Evolutionary conservation across 2,888 invertebrate species (phyloP).

Genomic region (Crossocerus cetratus): DNA sequence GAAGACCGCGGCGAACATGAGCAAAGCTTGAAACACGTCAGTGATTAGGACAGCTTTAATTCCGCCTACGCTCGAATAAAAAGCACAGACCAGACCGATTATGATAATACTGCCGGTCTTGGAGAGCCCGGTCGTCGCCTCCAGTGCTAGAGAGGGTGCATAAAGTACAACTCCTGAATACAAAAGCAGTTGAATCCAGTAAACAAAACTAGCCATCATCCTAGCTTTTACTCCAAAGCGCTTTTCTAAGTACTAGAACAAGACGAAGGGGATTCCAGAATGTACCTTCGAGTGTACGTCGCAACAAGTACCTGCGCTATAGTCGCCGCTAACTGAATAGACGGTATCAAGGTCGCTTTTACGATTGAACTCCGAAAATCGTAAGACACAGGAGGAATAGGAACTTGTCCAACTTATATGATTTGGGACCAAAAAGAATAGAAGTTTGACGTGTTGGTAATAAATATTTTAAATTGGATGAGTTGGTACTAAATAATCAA

Average conservation of each 20-base stretch:
- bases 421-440: too few species aligned
- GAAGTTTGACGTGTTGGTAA: too few species aligned
- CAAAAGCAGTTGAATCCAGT: constrained; percentile 92
- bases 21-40: constrained; percentile 89
- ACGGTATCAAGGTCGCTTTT: too few species aligned
- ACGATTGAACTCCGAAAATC: too few species aligned
- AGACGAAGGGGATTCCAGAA: too few species aligned
- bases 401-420: too few species aligned
- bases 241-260: constrained; percentile 87
- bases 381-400: too few species aligned
- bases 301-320: too few species aligned
- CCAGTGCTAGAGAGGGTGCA: constrained; percentile 94
- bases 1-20: constrained; percentile 91
- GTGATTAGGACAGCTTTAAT: constrained; percentile 95
- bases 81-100: constrained; percentile 88
- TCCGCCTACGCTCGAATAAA: constrained; percentile 92
- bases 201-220: constrained; percentile 88
- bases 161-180: constrained; percentile 95
- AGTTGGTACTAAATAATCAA: too few species aligned
- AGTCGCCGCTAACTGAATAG: too few species aligned
- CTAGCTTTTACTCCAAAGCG: constrained; percentile 89
- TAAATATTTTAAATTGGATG: too few species aligned
- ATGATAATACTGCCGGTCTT: constrained; percentile 85
- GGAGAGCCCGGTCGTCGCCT: constrained; percentile 89
- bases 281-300: too few species aligned